Evolutionary conservation across 2,113 vertebrate genomes (phyloP).

Genomic region (Tinamus guttatus): DNA sequence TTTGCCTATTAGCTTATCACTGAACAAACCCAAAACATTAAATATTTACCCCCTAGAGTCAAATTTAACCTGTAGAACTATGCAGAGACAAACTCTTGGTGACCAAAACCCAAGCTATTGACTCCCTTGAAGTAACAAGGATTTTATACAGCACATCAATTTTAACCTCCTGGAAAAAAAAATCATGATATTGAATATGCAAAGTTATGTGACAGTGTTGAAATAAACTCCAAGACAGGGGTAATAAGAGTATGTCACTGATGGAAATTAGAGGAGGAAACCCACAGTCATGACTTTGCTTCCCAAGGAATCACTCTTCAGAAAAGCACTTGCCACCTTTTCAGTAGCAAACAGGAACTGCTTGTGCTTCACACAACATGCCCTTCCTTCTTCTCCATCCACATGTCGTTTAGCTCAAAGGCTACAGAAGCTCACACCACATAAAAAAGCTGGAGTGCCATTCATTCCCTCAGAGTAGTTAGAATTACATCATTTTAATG

Average conservation of each 20-base stretch:
- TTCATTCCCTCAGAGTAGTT: background rate
- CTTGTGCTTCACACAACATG: background rate
- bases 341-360: background rate
- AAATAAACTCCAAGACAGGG: background rate
- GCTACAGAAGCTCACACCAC: background rate
- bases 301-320: background rate
- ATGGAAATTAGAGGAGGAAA: background rate
- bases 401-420: background rate
- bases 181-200: background rate
- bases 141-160: background rate
- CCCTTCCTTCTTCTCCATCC: background rate
- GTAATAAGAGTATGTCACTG: background rate
- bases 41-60: slow-evolving; percentile 34
- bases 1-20: slow-evolving; percentile 43
- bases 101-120: background rate
- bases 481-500: background rate
- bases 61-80: background rate
- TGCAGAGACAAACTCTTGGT: background rate
- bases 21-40: slow-evolving; percentile 33
- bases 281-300: background rate
- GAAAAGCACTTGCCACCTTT: background rate
- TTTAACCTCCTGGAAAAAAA: background rate
- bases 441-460: background rate
- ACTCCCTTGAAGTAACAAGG: background rate
- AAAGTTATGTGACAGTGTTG: background rate